phyloP scores from a whole-genome alignment of 2,113 vertebrate species.

The Scytalopus superciliaris region DNA sequence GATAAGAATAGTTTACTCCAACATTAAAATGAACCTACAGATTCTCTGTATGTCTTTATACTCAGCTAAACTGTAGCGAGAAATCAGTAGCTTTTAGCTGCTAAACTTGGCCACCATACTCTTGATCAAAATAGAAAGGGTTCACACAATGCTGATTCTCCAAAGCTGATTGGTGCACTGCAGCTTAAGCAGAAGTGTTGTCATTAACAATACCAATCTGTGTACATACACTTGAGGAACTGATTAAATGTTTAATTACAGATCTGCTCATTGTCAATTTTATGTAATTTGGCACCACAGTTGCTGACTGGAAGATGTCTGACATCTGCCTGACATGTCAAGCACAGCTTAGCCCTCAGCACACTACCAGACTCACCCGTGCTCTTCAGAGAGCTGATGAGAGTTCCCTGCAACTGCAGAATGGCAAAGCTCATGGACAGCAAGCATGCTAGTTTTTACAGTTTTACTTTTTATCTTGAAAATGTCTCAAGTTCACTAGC shows the following conservation, averaged over 20 bases:
- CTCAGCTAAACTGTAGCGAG: not conserved
- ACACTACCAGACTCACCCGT: not conserved
- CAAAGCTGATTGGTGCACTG: not conserved
- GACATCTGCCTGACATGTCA: not conserved
- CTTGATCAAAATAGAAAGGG: not conserved
- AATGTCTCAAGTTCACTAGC: not conserved
- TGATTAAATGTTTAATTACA: not conserved
- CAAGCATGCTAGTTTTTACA: not conserved
- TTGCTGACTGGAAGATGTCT: not conserved
- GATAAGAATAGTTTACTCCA: not conserved
- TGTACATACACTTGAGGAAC: not conserved
- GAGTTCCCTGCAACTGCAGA: not conserved
- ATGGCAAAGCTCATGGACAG: not conserved
- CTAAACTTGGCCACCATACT: not conserved
- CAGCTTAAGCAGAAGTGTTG: not conserved
- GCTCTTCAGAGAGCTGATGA: not conserved
- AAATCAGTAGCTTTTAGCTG: not conserved
- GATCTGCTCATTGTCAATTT: not conserved
- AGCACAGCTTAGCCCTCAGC: not conserved
- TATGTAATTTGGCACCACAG: not conserved
- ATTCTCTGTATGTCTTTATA: not conserved
- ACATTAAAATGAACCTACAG: not conserved
- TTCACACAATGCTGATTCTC: not conserved
- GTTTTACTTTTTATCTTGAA: not conserved
- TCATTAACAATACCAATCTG: not conserved